Evolutionary conservation across 2,888 invertebrate genomes (phyloP), one percentile per base, ranked within the genome.

Genomic region (Drosophila imparisetae): DNA sequence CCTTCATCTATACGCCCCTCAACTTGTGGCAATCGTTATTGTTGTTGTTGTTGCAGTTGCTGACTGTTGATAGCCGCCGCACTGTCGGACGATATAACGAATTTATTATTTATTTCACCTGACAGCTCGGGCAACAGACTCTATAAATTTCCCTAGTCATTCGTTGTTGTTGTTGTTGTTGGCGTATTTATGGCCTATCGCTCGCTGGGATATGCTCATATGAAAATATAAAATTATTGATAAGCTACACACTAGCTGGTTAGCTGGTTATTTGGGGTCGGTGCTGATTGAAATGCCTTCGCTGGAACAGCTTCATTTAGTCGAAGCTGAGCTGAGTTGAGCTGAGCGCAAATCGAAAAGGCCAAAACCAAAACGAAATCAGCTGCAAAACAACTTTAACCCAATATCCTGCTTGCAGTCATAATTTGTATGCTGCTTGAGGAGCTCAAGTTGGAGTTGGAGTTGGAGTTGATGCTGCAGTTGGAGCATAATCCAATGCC

Each of bases 61-160:
- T 38, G 75, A 75, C 78, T 67, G 81, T 80, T 82, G 82, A 85
- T 85, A 86, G 83, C 78, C 74, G 64, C 67, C 73, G 80, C 45
- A 45, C 72, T 72, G 81, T 80, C 73, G 67, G 71, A 42, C 75
- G 73, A 89, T 89, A 91, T 92, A 91, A 92, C 92, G 91, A 92
- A 92, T 92, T 92, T 92, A 92, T 92, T 92, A 92, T 92, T 92
- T 92, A 92, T 92, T 92, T 92, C 92, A 92, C 92, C 92, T 92
- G 92, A 92, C 92, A 92, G 91, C 89, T 84, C 86, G 83, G 82
- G 88, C 91, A 92, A 89, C 91, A 92, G 90, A 92, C 89, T 90
- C 91, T 86, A 91, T 92, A 91, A 92, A 91, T 91, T 91, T 91
- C 81, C 74, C 90, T 88, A 90, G 89, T 88, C 83, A 70, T 66